Evolutionary conservation across 1,140 invertebrate genomes (phyloP), one percentile per base, ranked within the genome.

Genomic region (Theocolax elegans): DNA sequence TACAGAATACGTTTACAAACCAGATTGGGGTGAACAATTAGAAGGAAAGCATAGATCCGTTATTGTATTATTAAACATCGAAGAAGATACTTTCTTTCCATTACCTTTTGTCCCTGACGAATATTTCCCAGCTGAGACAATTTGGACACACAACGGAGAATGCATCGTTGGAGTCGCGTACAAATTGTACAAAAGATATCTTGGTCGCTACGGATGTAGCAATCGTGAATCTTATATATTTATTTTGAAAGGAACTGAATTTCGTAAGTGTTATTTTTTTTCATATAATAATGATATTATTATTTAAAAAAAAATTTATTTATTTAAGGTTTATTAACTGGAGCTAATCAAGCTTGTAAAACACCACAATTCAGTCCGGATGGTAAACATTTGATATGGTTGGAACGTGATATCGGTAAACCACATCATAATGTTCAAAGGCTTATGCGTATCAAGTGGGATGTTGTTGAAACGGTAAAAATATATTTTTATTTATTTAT

Each of bases 21-120:
- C 93, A 77, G 90, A 92, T 72, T 96, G 94, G 94, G 94, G 94
- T 27, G 95, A 96, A 84, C 91, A 92, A 78, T 77, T 94, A 58
- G 87, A 88, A 53, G 91, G 90, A 1, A 91, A 91, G 77, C 85
- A 89, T 65, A 81, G 88, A 46, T 90, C 92, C 0, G 89, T 93
- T 1, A 77, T 95, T 2, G 92, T 90, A 25, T 78, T 94, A 10
- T 89, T 92, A 68, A 87, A 94, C 73, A 60, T 92, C 3, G 80
- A 87, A 1, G 87, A 84, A 6, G 90, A 91, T 75, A 86, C 76
- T 65, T 80, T 91, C 19, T 82, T 82, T 1, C 74, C 89, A 21
- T 71, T 89, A 13, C 83, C 89, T 46, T 88, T 87, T 21, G 76
- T 93, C 25, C 91, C 91, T 0, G 87, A 89, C 21, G 80, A 88